Evolutionary conservation across 2,113 vertebrate genomes (phyloP).

Genomic region (Silurus glanis): DNA sequence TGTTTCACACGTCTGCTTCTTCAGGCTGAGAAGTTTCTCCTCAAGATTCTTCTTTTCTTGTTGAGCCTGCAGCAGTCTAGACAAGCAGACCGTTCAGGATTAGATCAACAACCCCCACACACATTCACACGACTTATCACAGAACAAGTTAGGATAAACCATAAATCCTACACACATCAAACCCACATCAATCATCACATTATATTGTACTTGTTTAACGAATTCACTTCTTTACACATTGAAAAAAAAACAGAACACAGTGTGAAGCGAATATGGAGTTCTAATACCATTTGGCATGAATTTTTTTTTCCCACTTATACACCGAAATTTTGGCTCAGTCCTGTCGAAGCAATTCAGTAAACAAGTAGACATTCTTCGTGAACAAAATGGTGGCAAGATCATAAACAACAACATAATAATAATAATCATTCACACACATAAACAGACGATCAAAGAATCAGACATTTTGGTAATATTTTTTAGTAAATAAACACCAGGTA

Average conservation of each 20-base stretch:
- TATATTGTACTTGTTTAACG: background rate
- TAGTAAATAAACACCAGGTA: background rate
- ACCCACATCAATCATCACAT: background rate
- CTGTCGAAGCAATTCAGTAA: conserved; percentile 7
- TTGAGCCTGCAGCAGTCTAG: conserved; percentile 81
- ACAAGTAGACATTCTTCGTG: conserved; percentile 20
- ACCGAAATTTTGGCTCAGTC: background rate
- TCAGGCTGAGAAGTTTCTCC: conserved; percentile 65
- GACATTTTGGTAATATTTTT: background rate
- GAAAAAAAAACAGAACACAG: background rate
- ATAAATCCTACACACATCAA: background rate
- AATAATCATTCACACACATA: background rate
- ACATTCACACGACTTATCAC: conserved; percentile 13
- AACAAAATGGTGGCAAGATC: background rate
- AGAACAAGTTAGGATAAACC: background rate
- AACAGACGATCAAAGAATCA: background rate
- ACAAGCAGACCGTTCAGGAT: conserved; percentile 14
- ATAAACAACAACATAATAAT: background rate
- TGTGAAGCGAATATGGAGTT: background rate
- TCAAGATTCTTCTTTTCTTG: conserved; percentile 83
- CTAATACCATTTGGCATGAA: no score
- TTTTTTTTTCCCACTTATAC: background rate
- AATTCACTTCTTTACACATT: background rate
- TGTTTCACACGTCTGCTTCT: conserved; percentile 68
- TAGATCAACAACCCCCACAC: conserved; percentile 20